Evolutionary conservation across 2,888 invertebrate genomes (phyloP), one percentile per base, ranked within the genome.

Genomic region (Spilosoma lubricipeda): DNA sequence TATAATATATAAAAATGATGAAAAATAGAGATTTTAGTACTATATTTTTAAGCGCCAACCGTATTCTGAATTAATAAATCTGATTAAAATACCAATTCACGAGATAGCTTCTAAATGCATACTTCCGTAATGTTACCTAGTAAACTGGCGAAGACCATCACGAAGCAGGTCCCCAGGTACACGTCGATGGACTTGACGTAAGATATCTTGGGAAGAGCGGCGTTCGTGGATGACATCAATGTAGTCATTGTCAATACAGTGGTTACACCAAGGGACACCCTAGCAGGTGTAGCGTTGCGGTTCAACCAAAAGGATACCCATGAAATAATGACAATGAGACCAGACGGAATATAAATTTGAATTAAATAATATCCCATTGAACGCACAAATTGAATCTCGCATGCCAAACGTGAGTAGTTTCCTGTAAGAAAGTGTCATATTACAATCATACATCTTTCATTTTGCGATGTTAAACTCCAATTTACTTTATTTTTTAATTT

Each of bases 321-420:
- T 90, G 98, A 99, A 96, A 99, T 99, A 96, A 99, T 98, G 94
- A 99, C 99, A 96, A 99, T 99, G 95, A 99, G 97, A 94, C 98
- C 98, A 95, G 99, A 99, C 92, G 99, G 99, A 96, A 99, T 99
- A 97, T 99, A 99, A 96, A 99, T 99, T 97, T 99, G 99, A 96
- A 99, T 99, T 92, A 99, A 97, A 97, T 99, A 99, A 97, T 99
- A 99, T 92, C 99, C 99, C 98, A 99, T 99, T 92, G 99, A 99
- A 87, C 99, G 97, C 88, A 99, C 99, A 96, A 99, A 99, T 96
- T 99, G 98, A 95, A 99, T 99, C 96, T 98, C 98, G 96, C 99
- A 99, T 89, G 98, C 98, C 97, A 99, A 96, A 92, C 99, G 97
- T 90, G 99, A 99, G 96, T 99, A 99, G 96, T 99, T 99, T 97